phyloP scores from a whole-genome alignment of 2,797 vertebrate species.

The Menidia menidia region DNA sequence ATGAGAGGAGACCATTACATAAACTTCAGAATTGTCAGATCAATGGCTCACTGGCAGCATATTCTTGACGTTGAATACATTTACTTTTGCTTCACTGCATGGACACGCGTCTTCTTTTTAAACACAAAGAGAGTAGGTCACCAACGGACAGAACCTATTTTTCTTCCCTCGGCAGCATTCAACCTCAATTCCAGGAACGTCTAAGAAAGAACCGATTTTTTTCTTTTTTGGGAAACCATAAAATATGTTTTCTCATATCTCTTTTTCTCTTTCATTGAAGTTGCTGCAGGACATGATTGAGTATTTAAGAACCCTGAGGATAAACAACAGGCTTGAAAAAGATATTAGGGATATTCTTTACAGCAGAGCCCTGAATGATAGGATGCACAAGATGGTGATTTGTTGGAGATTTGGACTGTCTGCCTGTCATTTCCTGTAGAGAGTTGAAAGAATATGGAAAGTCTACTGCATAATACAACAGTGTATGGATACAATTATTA shows the following conservation, averaged over 20 bases:
- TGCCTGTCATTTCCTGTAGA: constrained; percentile 18
- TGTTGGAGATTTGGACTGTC: constrained; percentile 30
- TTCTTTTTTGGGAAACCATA: constrained; percentile 49
- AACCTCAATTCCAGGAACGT: constrained; percentile 47
- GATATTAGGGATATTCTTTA: constrained; percentile 46
- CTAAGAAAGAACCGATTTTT: constrained; percentile 44
- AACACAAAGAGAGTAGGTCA: constrained; percentile 19
- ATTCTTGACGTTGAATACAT: constrained; percentile 17
- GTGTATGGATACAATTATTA: background rate
- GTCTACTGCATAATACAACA: constrained; percentile 6
- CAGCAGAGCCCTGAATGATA: constrained; percentile 43
- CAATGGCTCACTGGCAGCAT: constrained; percentile 33
- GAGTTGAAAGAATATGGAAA: constrained; percentile 23
- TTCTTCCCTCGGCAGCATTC: constrained; percentile 14
- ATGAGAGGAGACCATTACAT: too few relatives aligned
- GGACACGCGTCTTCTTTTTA: constrained; percentile 34
- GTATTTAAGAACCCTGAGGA: constrained; percentile 53
- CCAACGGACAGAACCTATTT: constrained; percentile 22
- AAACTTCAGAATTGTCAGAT: constrained; percentile 24
- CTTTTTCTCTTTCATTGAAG: constrained; percentile 30
- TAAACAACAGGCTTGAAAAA: constrained; percentile 53
- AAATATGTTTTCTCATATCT: constrained; percentile 56
- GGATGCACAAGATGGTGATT: constrained; percentile 43
- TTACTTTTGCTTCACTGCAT: constrained; percentile 10
- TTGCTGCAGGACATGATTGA: constrained; percentile 57